Evolutionary conservation across 2,888 invertebrate genomes (phyloP).

Genomic region (Microdon myrmicae): DNA sequence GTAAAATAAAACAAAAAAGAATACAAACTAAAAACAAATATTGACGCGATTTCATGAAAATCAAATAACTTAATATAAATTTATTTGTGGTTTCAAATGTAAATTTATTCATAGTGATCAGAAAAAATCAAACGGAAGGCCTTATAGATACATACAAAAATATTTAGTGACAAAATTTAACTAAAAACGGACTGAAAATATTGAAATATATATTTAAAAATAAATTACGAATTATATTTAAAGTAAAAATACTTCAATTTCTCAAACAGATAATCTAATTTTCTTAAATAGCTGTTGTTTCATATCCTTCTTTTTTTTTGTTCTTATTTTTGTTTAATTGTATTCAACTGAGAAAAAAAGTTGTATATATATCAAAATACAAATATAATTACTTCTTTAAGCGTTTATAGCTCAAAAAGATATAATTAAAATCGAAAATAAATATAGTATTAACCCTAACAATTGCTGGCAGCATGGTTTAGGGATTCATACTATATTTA

Average conservation of each 20-base stretch:
- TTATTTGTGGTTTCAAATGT: slow-evolving; percentile 21
- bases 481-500: slow-evolving; percentile 50
- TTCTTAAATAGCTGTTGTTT: too few relatives aligned
- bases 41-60: neutral
- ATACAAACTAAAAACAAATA: neutral
- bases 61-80: slow-evolving; percentile 7
- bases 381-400: too few relatives aligned
- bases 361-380: too few relatives aligned
- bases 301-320: too few relatives aligned
- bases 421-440: too few relatives aligned
- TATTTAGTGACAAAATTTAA: slow-evolving; percentile 1
- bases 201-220: slow-evolving; percentile 36
- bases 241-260: too few relatives aligned
- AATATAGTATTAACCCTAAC: too few relatives aligned
- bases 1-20: neutral
- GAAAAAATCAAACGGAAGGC: slow-evolving; percentile 25
- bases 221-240: slow-evolving; percentile 15
- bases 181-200: neutral
- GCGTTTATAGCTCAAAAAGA: too few relatives aligned
- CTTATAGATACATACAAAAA: slow-evolving; percentile 26
- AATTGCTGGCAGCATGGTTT: too few relatives aligned
- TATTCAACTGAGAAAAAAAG: too few relatives aligned
- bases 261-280: too few relatives aligned
- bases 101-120: slow-evolving; percentile 32
- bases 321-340: too few relatives aligned